Evolutionary conservation across 2,888 invertebrate genomes (phyloP).

Genomic region (Drymonia ruficornis): DNA sequence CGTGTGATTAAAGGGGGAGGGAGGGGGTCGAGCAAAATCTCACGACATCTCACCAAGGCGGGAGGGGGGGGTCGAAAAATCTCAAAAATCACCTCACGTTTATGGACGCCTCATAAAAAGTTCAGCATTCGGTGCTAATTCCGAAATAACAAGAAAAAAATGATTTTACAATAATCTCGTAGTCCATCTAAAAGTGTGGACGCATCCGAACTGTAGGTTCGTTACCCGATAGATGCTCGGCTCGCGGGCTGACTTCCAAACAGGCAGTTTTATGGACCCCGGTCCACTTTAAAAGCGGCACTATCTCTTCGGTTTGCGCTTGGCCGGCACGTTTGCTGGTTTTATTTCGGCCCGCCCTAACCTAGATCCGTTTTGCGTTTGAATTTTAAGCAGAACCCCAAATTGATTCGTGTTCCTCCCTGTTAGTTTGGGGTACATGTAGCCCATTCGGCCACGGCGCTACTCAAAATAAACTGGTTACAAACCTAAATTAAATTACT

Average conservation of each 20-base stretch:
- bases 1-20: too few relatives aligned
- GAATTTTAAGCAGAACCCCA: constrained; percentile 41
- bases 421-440: too few relatives aligned
- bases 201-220: constrained; percentile 3
- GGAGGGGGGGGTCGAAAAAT: too few relatives aligned
- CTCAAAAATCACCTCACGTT: too few relatives aligned
- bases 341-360: constrained; percentile 53
- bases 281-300: constrained; percentile 73
- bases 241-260: constrained; percentile 70
- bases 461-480: too few relatives aligned
- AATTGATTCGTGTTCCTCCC: constrained; percentile 38
- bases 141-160: neutral
- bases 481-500: too few relatives aligned
- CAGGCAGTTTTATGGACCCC: constrained; percentile 66
- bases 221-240: constrained; percentile 6
- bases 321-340: constrained; percentile 59
- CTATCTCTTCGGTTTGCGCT: constrained; percentile 71
- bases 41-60: too few relatives aligned
- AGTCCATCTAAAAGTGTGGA: constrained; percentile 2
- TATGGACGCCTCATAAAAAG: too few relatives aligned
- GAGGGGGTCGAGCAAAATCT: too few relatives aligned
- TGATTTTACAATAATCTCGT: too few relatives aligned
- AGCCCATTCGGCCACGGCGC: too few relatives aligned
- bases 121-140: too few relatives aligned
- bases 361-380: constrained; percentile 47